Evolutionary conservation across 2,113 vertebrate species (phyloP).

Genomic region (Oryzias javanicus): DNA sequence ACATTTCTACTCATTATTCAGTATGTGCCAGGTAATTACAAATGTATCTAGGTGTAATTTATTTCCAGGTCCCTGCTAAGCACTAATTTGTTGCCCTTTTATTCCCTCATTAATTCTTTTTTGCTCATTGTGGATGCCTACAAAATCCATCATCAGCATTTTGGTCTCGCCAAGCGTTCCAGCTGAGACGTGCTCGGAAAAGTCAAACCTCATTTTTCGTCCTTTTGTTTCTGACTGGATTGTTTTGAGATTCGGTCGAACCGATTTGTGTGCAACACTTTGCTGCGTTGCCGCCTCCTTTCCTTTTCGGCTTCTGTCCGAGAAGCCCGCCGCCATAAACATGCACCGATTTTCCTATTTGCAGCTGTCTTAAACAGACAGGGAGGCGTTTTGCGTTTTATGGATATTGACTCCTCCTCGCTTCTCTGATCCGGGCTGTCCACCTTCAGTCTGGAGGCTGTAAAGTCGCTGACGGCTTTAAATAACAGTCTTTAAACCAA

Average conservation of each 20-base stretch:
- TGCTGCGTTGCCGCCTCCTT: constrained; percentile 32
- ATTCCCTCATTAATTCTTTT: neutral
- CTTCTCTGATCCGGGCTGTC: constrained; percentile 48
- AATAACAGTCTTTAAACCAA: constrained; percentile 14
- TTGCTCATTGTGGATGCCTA: neutral
- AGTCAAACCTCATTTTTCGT: neutral
- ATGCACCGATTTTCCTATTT: constrained; percentile 40
- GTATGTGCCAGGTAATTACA: constrained; percentile 3
- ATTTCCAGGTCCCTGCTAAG: constrained; percentile 4
- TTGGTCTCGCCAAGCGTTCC: constrained; percentile 2
- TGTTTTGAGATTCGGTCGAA: constrained; percentile 4
- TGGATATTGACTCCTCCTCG: constrained; percentile 52
- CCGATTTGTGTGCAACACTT: constrained; percentile 17
- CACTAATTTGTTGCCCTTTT: constrained; percentile 1
- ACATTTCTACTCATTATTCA: constrained; percentile 7
- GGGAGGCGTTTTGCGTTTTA: constrained; percentile 48
- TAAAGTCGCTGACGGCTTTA: constrained; percentile 32
- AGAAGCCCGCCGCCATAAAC: constrained; percentile 37
- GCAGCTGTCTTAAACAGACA: constrained; percentile 43
- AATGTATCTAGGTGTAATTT: constrained; percentile 1
- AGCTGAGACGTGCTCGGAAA: neutral
- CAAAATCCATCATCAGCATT: constrained; percentile 5
- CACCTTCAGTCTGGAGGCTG: constrained; percentile 32
- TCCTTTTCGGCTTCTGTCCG: constrained; percentile 16
- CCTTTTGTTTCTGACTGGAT: constrained; percentile 8